Base-by-base conservation (phyloP, 2,888 invertebrate genomes). In the Saturnia pavonia region DNA sequence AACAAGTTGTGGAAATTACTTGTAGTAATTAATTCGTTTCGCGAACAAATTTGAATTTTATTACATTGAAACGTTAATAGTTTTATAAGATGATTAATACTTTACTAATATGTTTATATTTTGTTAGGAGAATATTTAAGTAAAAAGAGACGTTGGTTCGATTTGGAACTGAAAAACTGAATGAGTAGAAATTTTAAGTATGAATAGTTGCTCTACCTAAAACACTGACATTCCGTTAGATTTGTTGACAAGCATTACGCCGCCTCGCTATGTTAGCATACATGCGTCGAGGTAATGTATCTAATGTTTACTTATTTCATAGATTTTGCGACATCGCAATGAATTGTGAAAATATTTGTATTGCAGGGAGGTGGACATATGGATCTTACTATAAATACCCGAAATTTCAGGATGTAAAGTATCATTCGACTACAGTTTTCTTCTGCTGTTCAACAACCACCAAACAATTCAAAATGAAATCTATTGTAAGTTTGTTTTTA, bases 291-390 rank as follows among this genome's bases (percentile, higher is more conserved):
- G 91, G 90, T 91, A 91, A 92, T 91, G 91, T 87, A 89, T 83
- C 83, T 82, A 86, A 83, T 93, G 89, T 93, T 94, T 92, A 90
- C 92, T 87, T 90, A 91, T 92, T 91, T 92, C 91, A 91, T 91
- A 86, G 85, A 91, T 88, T 91, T 92, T 89, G 87, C 90, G 90
- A 89, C 90, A 90, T 85, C 85, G 82, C 85, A 85, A 85, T 84
- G 85, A 80, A 87, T 90, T 91, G 88, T 86, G 91, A 88, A 90
- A 91, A 84, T 83, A 86, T 84, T n/a, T n/a, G n/a, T 81, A 88
- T 80, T 83, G 84, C 78, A 83, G 84, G 87, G 91, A 88, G 91
- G 91, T 90, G 91, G 92, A 75, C 80, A 80, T 81, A 80, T 84
- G 79, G 81, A 83, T 80, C 79, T 83, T 82, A 85, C 84, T 93